Conservation (phyloP, 2,888 invertebrate species). For the Eretmocerus hayati region DNA sequence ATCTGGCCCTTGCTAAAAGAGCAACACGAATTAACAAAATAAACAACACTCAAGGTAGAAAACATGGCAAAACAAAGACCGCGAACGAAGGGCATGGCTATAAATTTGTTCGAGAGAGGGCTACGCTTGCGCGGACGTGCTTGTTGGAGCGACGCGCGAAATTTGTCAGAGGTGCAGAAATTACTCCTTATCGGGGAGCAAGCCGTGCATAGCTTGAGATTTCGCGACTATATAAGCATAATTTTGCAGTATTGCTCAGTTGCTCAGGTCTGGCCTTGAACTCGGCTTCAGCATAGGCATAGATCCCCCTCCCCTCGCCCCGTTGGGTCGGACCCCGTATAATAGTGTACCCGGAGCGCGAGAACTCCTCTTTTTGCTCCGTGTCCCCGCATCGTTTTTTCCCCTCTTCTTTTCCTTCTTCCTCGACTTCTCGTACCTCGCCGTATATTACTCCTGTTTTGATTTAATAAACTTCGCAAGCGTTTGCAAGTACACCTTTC, state of each 20-base stretch:
- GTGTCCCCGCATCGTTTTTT: slow-evolving; percentile 2
- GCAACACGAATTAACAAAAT: too few relatives aligned
- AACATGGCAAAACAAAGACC: too few relatives aligned
- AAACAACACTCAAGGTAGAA: too few relatives aligned
- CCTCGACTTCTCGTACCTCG: slow-evolving; percentile 1
- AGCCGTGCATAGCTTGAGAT: too few relatives aligned
- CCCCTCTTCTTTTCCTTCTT: slow-evolving; percentile 5
- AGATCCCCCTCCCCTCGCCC: slow-evolving; percentile 14
- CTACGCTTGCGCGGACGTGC: too few relatives aligned
- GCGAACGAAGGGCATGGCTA: too few relatives aligned
- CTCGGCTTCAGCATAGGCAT: slow-evolving; percentile 27
- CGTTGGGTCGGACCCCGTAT: too few relatives aligned
- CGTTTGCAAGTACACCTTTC: too few relatives aligned
- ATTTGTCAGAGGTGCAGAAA: slow-evolving; percentile 16
- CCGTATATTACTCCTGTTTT: slow-evolving; percentile 7
- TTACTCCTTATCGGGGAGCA: too few relatives aligned
- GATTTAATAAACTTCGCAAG: slow-evolving; percentile 4
- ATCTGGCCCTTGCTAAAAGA: too few relatives aligned
- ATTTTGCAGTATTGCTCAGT: too few relatives aligned
- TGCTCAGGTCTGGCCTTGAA: slow-evolving; percentile 27
- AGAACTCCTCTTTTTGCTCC: slow-evolving; percentile 12
- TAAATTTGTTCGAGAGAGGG: too few relatives aligned
- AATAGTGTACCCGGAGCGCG: neutral
- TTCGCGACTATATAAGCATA: slow-evolving; percentile 8
- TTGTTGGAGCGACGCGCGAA: slow-evolving; percentile 9